Conservation (phyloP, 1,140 invertebrate species). For the Drosophila ananassae region DNA sequence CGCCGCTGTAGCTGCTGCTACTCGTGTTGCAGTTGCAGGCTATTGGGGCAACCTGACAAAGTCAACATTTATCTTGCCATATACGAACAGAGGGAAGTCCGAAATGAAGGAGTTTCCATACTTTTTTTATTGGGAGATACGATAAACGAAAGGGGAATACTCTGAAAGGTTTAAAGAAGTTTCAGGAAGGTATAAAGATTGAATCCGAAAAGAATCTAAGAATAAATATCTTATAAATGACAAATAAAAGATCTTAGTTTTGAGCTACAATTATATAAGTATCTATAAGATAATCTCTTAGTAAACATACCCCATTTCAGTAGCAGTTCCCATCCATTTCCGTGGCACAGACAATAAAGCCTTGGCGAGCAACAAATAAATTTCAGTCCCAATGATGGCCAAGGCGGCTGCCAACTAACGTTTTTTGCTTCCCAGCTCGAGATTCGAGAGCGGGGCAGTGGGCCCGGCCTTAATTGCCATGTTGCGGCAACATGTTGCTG, state of each 20-base stretch:
- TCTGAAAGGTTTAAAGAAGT: background rate
- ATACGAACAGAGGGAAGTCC: slow-evolving; percentile 46
- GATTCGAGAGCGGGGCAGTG: slow-evolving; percentile 1
- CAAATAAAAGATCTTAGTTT: too few relatives aligned
- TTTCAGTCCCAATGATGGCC: slow-evolving; percentile 44
- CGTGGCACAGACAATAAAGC: slow-evolving; percentile 56
- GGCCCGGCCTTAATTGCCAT: slow-evolving; percentile 76
- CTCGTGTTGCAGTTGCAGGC: slow-evolving; percentile 19
- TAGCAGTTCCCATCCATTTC: slow-evolving; percentile 20
- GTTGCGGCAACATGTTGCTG: slow-evolving; percentile 79
- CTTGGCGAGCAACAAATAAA: slow-evolving; percentile 72
- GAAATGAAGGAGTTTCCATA: slow-evolving; percentile 20
- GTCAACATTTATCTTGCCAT: slow-evolving; percentile 79
- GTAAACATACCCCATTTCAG: slow-evolving; percentile 16
- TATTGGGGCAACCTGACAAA: slow-evolving; percentile 68
- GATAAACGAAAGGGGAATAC: slow-evolving; percentile 8
- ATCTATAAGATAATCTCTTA: background rate
- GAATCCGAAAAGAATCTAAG: too few relatives aligned
- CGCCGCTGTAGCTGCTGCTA: slow-evolving; percentile 15
- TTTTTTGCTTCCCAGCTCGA: slow-evolving; percentile 14
- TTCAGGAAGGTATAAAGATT: background rate
- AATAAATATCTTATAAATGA: too few relatives aligned
- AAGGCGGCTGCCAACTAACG: slow-evolving; percentile 35
- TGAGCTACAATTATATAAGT: too few relatives aligned
- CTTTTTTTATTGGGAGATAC: background rate